Evolutionary conservation across 2,797 vertebrate species (phyloP).

Genomic region (Cottoperca gobio): DNA sequence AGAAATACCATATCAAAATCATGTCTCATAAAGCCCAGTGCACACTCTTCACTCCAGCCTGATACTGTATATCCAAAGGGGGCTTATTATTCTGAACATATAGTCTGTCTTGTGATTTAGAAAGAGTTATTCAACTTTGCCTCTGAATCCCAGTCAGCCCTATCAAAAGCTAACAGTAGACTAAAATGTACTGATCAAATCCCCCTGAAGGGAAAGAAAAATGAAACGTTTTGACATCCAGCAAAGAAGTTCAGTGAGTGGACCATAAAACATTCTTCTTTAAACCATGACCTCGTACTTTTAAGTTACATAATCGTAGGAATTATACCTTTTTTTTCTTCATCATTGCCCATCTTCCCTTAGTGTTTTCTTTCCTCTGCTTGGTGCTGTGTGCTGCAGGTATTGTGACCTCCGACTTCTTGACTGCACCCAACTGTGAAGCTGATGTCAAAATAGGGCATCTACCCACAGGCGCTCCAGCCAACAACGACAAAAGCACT

Average conservation of each 20-base stretch:
- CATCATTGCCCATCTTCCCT: constrained; percentile 21
- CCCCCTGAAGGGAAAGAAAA: not conserved
- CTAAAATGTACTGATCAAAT: constrained; percentile 19
- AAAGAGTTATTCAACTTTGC: constrained; percentile 9
- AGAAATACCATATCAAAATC: too few species aligned
- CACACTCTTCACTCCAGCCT: not conserved
- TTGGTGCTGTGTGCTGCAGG: constrained; percentile 14
- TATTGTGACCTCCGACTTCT: constrained; percentile 43
- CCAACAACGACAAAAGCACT: constrained; percentile 24
- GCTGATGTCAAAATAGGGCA: constrained; percentile 42
- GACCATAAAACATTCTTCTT: constrained; percentile 7
- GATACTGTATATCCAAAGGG: not conserved
- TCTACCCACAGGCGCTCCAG: constrained; percentile 35
- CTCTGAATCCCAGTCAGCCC: not conserved
- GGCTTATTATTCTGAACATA: constrained; percentile 3
- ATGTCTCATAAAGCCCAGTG: not conserved
- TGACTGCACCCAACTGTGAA: constrained; percentile 36
- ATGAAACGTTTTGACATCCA: constrained; percentile 36
- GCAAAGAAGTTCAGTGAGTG: not conserved
- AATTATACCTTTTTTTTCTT: constrained; percentile 20
- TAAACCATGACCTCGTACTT: not conserved
- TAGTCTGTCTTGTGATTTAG: constrained; percentile 3
- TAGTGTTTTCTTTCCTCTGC: constrained; percentile 17
- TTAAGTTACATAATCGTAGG: not conserved
- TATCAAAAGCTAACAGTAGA: not conserved